Evolutionary conservation across 2,797 vertebrate species (phyloP), one percentile per base, ranked within the genome.

Genomic region (Leptoclinus maculatus): DNA sequence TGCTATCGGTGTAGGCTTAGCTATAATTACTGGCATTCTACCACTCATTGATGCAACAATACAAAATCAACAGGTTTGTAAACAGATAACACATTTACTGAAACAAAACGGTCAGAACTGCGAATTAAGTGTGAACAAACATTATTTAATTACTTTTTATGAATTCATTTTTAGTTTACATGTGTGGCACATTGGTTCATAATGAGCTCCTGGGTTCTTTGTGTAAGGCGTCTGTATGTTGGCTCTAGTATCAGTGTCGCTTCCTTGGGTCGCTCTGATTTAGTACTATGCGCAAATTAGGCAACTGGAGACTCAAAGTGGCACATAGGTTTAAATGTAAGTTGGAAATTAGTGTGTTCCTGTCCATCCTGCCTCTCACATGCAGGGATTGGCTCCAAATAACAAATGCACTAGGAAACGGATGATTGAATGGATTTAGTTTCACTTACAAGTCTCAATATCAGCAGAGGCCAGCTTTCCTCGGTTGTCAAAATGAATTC

Each of bases 401-500:
- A 23, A 21, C 43, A 21, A 12, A 23, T 47, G 17, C 9, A 16
- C 19, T 56, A 4, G 17, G 32, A 19, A 58, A 32, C 49, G 2
- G 7, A 27, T 57, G 5, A n/a, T 11, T 49, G 14, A n/a, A 21
- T 49, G 14, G 6, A 59, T 71, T 76, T 89, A 59, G 41, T 23
- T 73, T 32, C 47, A 92, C 96, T 96, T 89, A 97, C 97, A 98
- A 41, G 97, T 98, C 84, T 98, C 97, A 36, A 98, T 98, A 76
- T 98, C 97, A 17, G 97, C 97, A 54, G 97, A 98, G 0, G 97
- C 96, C 88, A 98, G 54, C 81, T 98, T 98, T 59, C 97, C 97
- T 0, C 95, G 3, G 96, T 96, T 66, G 91, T 96, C 96, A 49
- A 98, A 98, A 71, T 98, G 97, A 86, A 98, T 98, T 84, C 97